Evolutionary conservation across 2,113 vertebrate species (phyloP).

Genomic region (Sinocyclocheilus rhinocerous): DNA sequence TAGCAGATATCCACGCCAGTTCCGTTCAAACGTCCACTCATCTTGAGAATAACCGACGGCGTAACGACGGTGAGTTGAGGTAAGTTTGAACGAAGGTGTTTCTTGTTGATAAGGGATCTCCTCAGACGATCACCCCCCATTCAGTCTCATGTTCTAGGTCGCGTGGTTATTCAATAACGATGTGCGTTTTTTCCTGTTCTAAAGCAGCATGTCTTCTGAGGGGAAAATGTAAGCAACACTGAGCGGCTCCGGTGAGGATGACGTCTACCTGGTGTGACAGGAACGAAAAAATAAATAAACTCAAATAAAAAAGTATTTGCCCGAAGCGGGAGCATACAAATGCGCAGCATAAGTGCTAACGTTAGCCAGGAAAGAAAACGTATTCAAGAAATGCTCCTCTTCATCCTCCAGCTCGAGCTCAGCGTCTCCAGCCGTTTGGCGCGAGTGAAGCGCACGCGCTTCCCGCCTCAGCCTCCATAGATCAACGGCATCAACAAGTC

Average conservation of each 20-base stretch:
- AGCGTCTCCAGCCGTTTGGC: conserved; percentile 9
- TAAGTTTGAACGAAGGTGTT: conserved; percentile 22
- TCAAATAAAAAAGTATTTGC: conserved; percentile 49
- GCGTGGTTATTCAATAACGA: conserved; percentile 22
- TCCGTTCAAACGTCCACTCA: conserved; percentile 37
- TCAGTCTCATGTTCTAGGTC: conserved; percentile 29
- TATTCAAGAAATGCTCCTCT: conserved; percentile 2
- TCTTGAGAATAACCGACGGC: conserved; percentile 43
- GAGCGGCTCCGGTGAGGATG: conserved; percentile 61
- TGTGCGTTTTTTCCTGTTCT: conserved; percentile 23
- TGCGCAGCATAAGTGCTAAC: neutral
- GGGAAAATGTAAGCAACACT: conserved; percentile 51
- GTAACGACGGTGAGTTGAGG: conserved; percentile 13
- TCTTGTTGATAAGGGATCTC: neutral
- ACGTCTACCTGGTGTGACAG: conserved; percentile 68
- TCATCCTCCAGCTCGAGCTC: conserved; percentile 10
- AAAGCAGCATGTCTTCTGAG: conserved; percentile 38
- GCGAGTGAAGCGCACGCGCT: conserved; percentile 37
- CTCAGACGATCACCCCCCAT: conserved; percentile 37
- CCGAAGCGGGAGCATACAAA: neutral
- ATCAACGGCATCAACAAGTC: conserved; percentile 76
- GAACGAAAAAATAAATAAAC: conserved; percentile 69
- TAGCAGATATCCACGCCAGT: conserved; percentile 49
- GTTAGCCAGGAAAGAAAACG: conserved; percentile 8
- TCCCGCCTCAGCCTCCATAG: conserved; percentile 52